Evolutionary conservation across 2,888 invertebrate genomes (phyloP), one percentile per base, ranked within the genome.

Genomic region (Xestia xanthographa): DNA sequence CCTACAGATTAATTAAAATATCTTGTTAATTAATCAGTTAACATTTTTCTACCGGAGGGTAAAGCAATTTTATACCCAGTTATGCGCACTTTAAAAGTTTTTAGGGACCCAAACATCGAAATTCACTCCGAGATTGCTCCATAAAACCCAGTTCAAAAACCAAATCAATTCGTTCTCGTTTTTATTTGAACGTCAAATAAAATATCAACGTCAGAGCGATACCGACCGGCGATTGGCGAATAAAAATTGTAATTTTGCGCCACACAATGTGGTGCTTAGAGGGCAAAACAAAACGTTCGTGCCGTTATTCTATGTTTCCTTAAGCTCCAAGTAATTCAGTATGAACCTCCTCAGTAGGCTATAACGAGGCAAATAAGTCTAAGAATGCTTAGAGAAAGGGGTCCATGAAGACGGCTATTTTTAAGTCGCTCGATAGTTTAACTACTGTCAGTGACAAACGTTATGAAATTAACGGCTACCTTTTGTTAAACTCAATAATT

Each of bases 281-380:
- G 72, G 73, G 72, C 81, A 88, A 83, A 90, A 89, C 87, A 90
- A 90, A 90, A 88, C 81, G 79, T 85, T 88, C 82, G 85, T 89
- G 86, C 87, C 83, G 88, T 87, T 90, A 88, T 86, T 88, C 79
- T 83, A 79, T 87, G 89, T 90, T 90, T 89, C 85, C 87, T 86
- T 77, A 72, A 78, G 77, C 72, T 71, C 67, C 62, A 80, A 83
- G 75, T 86, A 70, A 85, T 85, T 82, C 63, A 68, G 78, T 78
- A 72, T 87, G 89, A 88, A 82, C 87, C 84, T 88, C 82, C 69
- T 86, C 88, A 90, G 89, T 89, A 87, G 83, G 72, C 86, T 85
- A 83, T 88, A 88, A 91, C 87, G 87, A 90, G 85, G 87, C 84
- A 90, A 90, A 91, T 90, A 89, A 90, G 88, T 88, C 81, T 80